Evolutionary conservation across 2,888 invertebrate species (phyloP).

Genomic region (Hofmannophila pseudospretella): DNA sequence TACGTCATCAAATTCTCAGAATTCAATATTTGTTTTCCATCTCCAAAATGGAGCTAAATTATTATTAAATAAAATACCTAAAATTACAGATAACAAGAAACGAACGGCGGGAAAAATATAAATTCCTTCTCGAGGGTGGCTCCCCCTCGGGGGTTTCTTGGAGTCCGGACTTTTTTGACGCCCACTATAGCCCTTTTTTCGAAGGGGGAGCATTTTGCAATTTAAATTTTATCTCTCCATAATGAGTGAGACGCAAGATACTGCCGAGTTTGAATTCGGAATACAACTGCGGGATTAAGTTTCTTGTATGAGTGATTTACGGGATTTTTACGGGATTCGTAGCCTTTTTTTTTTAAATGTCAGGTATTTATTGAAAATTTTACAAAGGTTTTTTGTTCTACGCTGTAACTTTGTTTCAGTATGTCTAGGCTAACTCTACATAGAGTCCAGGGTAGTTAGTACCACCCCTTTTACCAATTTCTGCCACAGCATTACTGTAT

Average conservation of each 20-base stretch:
- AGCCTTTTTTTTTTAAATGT: background rate
- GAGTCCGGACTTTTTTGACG: slow-evolving; percentile 52
- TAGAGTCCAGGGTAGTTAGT: too few species aligned
- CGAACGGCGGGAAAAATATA: slow-evolving; percentile 55
- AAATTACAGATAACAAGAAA: slow-evolving; percentile 48
- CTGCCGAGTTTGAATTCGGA: slow-evolving; percentile 21
- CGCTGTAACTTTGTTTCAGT: too few species aligned
- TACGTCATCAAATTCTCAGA: too few species aligned
- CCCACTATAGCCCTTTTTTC: slow-evolving; percentile 65
- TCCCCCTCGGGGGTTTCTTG: slow-evolving; percentile 14
- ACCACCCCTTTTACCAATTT: too few species aligned
- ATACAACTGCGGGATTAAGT: slow-evolving; percentile 3
- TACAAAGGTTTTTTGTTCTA: too few species aligned
- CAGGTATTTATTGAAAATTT: too few species aligned
- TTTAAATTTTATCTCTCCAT: slow-evolving; percentile 70
- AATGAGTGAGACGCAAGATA: slow-evolving; percentile 49
- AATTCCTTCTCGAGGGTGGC: slow-evolving; percentile 35
- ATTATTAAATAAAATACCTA: slow-evolving; percentile 27
- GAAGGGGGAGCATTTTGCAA: slow-evolving; percentile 61
- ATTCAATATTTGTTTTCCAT: too few species aligned
- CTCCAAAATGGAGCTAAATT: slow-evolving; percentile 10
- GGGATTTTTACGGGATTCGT: background rate
- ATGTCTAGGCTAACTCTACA: too few species aligned
- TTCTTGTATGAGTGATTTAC: slow-evolving; percentile 3
- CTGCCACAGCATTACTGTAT: too few species aligned